Percentiles rank a stretch among this genome's conserved stretches.
phyloP scores from a whole-genome alignment of 2,888 invertebrate genomes.

The Cryptocephalus primarius region DNA sequence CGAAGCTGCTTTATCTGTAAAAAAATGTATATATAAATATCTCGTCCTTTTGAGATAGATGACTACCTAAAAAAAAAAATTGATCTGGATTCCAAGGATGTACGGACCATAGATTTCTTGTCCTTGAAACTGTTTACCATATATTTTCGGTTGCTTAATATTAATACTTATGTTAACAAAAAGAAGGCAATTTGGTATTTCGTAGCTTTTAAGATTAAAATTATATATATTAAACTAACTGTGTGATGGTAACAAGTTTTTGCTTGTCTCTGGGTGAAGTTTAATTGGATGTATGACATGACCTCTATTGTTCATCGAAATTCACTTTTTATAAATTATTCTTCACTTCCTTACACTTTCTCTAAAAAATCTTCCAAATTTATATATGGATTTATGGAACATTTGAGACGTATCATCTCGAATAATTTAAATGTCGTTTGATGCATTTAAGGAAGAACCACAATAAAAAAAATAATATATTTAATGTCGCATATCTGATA shows the following conservation, averaged over 20 bases:
- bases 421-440: too few relatives aligned
- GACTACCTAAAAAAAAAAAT: constrained; percentile 3
- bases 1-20: constrained; percentile 28
- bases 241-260: constrained; percentile 23
- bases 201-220: constrained; percentile 1
- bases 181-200: background rate
- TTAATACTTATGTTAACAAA: background rate
- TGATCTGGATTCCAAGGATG: too few relatives aligned
- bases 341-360: too few relatives aligned
- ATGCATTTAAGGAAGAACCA: too few relatives aligned
- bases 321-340: background rate
- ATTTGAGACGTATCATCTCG: too few relatives aligned
- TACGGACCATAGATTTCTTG: too few relatives aligned
- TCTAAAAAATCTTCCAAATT: too few relatives aligned
- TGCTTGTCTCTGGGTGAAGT: constrained; percentile 15
- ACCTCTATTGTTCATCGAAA: background rate
- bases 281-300: constrained; percentile 7
- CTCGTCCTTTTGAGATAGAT: constrained; percentile 1
- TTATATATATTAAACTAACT: constrained; percentile 4
- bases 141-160: background rate
- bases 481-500: too few relatives aligned
- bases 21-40: constrained; percentile 6
- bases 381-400: too few relatives aligned
- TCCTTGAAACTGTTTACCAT: too few relatives aligned
- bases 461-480: too few relatives aligned